Percentiles rank a stretch among this genome's conserved stretches.
These are phyloP conservation scores for Eurois occulta DNA, from an alignment of 2,888 invertebrate genomes.

Conservation along the genomic window DNA sequence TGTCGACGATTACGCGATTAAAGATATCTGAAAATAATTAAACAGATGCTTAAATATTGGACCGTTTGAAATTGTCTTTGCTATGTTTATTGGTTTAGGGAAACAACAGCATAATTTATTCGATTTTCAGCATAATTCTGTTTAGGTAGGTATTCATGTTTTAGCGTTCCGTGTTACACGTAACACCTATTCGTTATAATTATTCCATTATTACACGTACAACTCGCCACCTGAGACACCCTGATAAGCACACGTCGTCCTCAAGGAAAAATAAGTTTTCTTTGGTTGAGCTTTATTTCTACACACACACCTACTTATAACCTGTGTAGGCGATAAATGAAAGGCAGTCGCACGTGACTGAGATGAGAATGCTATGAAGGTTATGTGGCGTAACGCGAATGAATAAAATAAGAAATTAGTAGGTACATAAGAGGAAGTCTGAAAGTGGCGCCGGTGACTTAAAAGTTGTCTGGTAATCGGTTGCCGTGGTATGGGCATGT, in stretches of 20 bases:
- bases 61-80: conserved; percentile 14
- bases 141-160: not conserved
- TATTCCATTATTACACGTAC: conserved; percentile 42
- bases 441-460: not conserved
- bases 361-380: not conserved
- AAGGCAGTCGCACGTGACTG: not conserved
- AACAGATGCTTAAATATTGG: conserved; percentile 25
- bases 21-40: conserved; percentile 13
- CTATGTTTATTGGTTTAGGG: not conserved
- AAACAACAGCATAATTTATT: not conserved
- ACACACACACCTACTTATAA: not conserved
- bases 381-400: not conserved
- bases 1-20: conserved; percentile 14
- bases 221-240: conserved; percentile 53
- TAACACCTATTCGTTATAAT: conserved; percentile 40
- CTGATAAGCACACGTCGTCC: conserved; percentile 20
- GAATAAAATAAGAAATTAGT: not conserved
- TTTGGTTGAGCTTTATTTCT: not conserved
- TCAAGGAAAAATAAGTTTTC: not conserved
- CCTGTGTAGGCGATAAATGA: not conserved
- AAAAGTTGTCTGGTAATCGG: not conserved
- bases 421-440: not conserved
- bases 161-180: conserved; percentile 16
- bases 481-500: not conserved
- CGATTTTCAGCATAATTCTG: not conserved